Base-by-base conservation (phyloP, 2,797 vertebrate genomes). In the Acrossocheilus fasciatus region DNA sequence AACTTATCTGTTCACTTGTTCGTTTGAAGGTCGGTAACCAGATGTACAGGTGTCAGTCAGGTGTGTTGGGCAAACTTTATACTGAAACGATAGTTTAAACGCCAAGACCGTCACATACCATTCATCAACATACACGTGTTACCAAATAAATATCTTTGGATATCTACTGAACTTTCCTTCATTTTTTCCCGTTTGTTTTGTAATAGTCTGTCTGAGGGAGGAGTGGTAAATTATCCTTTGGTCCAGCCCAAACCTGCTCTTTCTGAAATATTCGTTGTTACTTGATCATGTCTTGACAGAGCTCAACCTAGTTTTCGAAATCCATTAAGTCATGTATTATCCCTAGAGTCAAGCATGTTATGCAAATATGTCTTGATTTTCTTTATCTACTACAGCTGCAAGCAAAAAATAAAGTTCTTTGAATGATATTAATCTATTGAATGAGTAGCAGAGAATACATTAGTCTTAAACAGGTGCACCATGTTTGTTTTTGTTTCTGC, bases 1-100 rank as follows among this genome's bases (percentile, higher is more conserved):
- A 74, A 86, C 68, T 69, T 79, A 76, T 82, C 52, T 52, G 30
- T 91, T 86, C 91, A 92, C 91, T 90, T 93, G 91, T 92, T 87
- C 86, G 36, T 70, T 62, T 66, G 6, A 23, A 23, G 3, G 6
- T 74, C 39, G 2, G 59, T 81, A 50, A 39, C 69, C 57, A 75
- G 4, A 41, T 34, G 12, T 76, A 34, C 52, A 30, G 36, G n/a
- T 83, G 52, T 45, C 11, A 39, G 68, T 45, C 81, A 64, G 4
- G 72, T 84, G 23, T 41, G 43, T 78, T 12, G 47, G 54, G 7
- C 26, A 50, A 76, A 75, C 23, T 39, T 36, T 6, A 18, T 50
- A 72, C 62, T 43, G 4, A 17, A n/a, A 69, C 36, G 0, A 72
- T n/a, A 10, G 0, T 7, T 14, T 50, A 8, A 81, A 36, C 30